phyloP scores from a whole-genome alignment of 2,888 invertebrate species.

The Drosophila neonasuta region DNA sequence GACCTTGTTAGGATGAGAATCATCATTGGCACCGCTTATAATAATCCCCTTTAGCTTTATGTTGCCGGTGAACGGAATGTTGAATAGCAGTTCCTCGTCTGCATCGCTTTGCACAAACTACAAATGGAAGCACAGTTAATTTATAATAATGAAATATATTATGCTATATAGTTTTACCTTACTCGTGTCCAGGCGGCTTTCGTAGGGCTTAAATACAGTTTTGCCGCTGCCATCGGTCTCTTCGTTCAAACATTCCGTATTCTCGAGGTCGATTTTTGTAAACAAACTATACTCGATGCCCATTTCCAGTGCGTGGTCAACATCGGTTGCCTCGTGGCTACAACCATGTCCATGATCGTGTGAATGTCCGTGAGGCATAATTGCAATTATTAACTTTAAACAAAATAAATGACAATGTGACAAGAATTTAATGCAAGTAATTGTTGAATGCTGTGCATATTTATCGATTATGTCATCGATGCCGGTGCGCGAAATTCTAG shows the following conservation, averaged over 20 bases:
- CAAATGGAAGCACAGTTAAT: constrained; percentile 42
- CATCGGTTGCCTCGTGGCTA: constrained; percentile 80
- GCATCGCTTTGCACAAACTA: constrained; percentile 98
- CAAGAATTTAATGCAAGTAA: constrained; percentile 53
- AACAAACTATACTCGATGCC: constrained; percentile 87
- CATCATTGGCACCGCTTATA: constrained; percentile 93
- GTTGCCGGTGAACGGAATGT: constrained; percentile 98
- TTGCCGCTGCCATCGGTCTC: constrained; percentile 92
- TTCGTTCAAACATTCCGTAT: constrained; percentile 96
- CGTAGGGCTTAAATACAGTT: constrained; percentile 95
- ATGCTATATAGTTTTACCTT: constrained; percentile 83
- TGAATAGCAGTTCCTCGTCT: constrained; percentile 97
- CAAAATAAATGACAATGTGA: constrained; percentile 26
- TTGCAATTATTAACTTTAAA: constrained; percentile 21
- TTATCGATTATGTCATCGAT: constrained; percentile 37
- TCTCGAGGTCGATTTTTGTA: constrained; percentile 93
- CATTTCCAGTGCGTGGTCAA: constrained; percentile 81
- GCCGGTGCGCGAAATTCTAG: background rate
- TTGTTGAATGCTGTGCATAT: constrained; percentile 21
- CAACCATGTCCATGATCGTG: constrained; percentile 79
- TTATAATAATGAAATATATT: background rate
- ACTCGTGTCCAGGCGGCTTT: constrained; percentile 89
- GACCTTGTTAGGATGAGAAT: constrained; percentile 92
- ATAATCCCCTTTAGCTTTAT: constrained; percentile 97
- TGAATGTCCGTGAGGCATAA: constrained; percentile 81